Conservation (phyloP, 2,888 invertebrate genomes). For the Philonicus albiceps region DNA sequence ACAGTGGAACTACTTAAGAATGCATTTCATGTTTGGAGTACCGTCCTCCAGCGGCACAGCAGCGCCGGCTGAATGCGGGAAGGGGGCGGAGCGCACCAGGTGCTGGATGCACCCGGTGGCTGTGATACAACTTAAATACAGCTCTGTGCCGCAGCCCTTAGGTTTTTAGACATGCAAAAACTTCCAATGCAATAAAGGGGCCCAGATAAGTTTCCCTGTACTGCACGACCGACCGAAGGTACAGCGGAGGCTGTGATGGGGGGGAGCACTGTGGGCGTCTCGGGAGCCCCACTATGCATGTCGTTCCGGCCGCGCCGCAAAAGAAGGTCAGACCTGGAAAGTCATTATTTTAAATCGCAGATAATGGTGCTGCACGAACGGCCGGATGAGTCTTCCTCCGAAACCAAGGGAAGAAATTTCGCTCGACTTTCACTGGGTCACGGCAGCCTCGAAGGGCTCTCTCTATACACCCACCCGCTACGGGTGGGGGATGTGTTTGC, state of each 20-base stretch:
- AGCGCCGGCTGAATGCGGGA: background rate
- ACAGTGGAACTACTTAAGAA: slow-evolving; percentile 48
- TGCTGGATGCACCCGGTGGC: slow-evolving; percentile 36
- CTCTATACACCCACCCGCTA: background rate
- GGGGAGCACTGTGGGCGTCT: background rate
- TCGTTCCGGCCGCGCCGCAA: background rate
- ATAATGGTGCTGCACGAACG: slow-evolving; percentile 21
- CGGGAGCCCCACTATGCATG: background rate
- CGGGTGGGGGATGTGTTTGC: background rate
- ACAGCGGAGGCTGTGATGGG: background rate
- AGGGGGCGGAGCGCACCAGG: background rate
- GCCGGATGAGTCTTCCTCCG: background rate
- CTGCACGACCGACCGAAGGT: background rate
- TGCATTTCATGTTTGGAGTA: slow-evolving; percentile 49
- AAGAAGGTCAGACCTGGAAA: slow-evolving; percentile 35
- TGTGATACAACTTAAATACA: slow-evolving; percentile 37
- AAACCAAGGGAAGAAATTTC: background rate
- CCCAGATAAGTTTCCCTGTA: background rate
- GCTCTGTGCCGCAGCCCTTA: background rate
- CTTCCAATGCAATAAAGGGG: background rate
- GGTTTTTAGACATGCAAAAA: slow-evolving; percentile 28
- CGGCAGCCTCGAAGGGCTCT: background rate
- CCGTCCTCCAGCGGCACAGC: slow-evolving; percentile 30
- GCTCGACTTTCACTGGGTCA: background rate
- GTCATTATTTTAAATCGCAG: slow-evolving; percentile 37